phyloP scores from a whole-genome alignment of 2,888 invertebrate genomes.

The Psylliodes chrysocephalus region DNA sequence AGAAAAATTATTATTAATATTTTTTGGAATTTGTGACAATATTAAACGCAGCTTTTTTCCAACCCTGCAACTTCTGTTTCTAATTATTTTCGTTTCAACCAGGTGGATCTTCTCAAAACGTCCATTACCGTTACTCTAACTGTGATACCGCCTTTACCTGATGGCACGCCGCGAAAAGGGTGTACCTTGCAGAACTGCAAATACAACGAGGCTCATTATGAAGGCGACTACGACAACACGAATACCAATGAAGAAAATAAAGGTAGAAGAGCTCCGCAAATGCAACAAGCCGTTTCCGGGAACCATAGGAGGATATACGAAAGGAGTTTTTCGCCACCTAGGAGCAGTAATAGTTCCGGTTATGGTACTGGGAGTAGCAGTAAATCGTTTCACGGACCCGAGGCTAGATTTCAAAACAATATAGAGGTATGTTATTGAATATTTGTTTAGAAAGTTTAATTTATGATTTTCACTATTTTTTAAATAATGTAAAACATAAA shows the following conservation, averaged over 20 bases:
- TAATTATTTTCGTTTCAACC: too few relatives aligned
- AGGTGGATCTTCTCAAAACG: conserved; percentile 87
- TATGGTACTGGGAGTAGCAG: conserved; percentile 81
- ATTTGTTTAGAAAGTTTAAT: too few relatives aligned
- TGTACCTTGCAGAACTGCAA: conserved; percentile 74
- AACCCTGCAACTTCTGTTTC: too few relatives aligned
- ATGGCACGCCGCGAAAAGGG: conserved; percentile 76
- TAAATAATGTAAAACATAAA: too few relatives aligned
- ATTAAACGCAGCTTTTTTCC: too few relatives aligned
- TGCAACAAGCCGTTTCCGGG: conserved; percentile 68
- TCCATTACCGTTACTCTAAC: conserved; percentile 87
- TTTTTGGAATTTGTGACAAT: too few relatives aligned
- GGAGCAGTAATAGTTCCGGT: conserved; percentile 82
- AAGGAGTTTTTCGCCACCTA: conserved; percentile 79
- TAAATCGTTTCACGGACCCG: conserved; percentile 60
- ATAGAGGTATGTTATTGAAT: too few relatives aligned
- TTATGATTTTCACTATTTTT: too few relatives aligned
- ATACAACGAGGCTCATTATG: conserved; percentile 62
- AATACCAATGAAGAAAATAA: conserved; percentile 47
- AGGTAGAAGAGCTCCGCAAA: conserved; percentile 61
- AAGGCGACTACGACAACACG: conserved; percentile 77
- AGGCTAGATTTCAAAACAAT: conserved; percentile 60
- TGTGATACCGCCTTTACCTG: conserved; percentile 78
- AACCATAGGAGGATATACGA: conserved; percentile 77
- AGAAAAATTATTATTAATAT: too few relatives aligned